Conservation (phyloP, 2,797 vertebrate species). For the Silurus aristotelis region DNA sequence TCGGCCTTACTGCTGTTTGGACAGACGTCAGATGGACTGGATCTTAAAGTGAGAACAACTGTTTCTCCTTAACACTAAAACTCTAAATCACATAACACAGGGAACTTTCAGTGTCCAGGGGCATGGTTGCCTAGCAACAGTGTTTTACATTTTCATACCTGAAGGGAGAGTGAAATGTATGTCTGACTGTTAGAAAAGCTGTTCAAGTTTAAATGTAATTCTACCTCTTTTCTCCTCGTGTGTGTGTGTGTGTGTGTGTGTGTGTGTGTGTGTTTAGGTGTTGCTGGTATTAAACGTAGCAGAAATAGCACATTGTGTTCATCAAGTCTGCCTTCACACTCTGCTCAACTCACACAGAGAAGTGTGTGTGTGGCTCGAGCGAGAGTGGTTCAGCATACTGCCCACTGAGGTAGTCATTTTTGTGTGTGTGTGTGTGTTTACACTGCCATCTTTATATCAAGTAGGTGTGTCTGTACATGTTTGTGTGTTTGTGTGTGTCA, state of each 20-base stretch:
- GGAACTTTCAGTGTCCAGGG: background rate
- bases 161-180: background rate
- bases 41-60: conserved; percentile 82
- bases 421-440: background rate
- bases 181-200: background rate
- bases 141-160: background rate
- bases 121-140: background rate
- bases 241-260: background rate
- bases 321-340: conserved; percentile 80
- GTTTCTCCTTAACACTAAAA: background rate
- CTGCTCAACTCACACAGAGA: conserved; percentile 76
- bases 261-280: conserved; percentile 71
- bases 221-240: background rate
- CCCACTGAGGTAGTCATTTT: conserved; percentile 79
- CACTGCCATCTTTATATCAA: background rate
- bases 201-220: background rate
- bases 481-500: conserved; percentile 57
- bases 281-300: conserved; percentile 76
- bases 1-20: conserved; percentile 80
- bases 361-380: conserved; percentile 79
- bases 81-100: background rate
- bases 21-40: conserved; percentile 81
- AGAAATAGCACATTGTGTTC: conserved; percentile 79
- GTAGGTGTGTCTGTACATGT: background rate
- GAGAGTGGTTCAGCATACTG: conserved; percentile 83